A percentile compares a stretch with the other conserved stretches of the same genome.
phyloP scores from a whole-genome alignment of 2,888 invertebrate genomes.

The Coenonympha glycerion region DNA sequence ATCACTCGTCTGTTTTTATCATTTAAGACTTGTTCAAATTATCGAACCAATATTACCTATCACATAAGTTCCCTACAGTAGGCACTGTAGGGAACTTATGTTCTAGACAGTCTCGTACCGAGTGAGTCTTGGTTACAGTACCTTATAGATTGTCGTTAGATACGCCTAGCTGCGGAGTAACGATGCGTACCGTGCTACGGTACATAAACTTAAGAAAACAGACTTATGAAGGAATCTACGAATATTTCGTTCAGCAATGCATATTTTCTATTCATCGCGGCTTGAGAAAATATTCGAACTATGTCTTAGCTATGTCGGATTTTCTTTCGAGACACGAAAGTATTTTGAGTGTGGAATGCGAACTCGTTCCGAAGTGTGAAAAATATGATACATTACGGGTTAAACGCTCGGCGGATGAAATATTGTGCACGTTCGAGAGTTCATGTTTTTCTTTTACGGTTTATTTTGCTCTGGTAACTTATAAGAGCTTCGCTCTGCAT shows the following conservation, averaged over 20 bases:
- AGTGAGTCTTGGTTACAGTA: no score
- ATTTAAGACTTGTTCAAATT: no score
- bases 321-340: background rate
- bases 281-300: background rate
- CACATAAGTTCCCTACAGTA: no score
- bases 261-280: background rate
- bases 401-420: background rate
- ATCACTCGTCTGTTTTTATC: no score
- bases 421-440: background rate
- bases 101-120: no score
- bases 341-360: background rate
- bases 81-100: no score
- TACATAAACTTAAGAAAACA: constrained; percentile 1
- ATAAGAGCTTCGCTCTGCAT: background rate
- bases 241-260: constrained; percentile 1
- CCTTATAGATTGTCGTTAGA: no score
- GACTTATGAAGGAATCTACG: background rate
- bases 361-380: background rate
- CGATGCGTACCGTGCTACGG: constrained; percentile 3
- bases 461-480: background rate
- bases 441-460: background rate
- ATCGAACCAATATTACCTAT: no score
- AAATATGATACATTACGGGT: background rate
- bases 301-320: background rate
- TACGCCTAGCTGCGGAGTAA: background rate